Evolutionary conservation across 2,797 vertebrate species (phyloP).

Genomic region (Columba guinea): DNA sequence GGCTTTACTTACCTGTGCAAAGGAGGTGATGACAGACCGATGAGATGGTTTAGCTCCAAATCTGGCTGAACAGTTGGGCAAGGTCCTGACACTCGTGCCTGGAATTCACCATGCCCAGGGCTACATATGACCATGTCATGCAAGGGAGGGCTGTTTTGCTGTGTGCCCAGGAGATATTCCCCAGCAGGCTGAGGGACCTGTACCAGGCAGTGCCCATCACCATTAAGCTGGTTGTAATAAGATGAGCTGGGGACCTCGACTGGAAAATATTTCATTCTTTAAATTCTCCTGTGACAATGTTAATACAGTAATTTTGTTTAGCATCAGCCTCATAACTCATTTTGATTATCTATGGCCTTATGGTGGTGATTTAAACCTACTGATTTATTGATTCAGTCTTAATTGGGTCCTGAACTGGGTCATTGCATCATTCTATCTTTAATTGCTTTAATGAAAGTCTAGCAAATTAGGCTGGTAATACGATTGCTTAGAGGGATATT

Average conservation of each 20-base stretch:
- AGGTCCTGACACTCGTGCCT: not conserved
- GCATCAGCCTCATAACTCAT: not conserved
- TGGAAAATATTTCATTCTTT: not conserved
- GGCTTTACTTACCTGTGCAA: not conserved
- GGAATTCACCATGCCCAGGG: not conserved
- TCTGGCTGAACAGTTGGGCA: not conserved
- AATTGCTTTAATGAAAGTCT: conserved; percentile 56
- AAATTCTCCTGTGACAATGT: not conserved
- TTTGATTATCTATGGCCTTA: conserved; percentile 25
- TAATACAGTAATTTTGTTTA: conserved; percentile 15
- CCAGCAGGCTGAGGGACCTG: not conserved
- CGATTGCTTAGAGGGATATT: conserved; percentile 37
- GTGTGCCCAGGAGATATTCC: not conserved
- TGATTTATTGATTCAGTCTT: conserved; percentile 52
- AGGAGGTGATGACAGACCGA: not conserved
- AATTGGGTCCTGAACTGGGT: conserved; percentile 49
- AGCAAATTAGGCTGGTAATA: conserved; percentile 41
- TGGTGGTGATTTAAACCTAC: conserved; percentile 40
- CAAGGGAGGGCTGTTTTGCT: not conserved
- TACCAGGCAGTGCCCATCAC: not conserved
- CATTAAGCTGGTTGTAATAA: not conserved
- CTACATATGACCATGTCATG: fast-evolving
- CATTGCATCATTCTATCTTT: conserved; percentile 40
- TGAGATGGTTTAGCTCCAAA: not conserved
- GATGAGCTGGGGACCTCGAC: not conserved